Conservation (phyloP, 2,888 invertebrate species). For the Oasisia sp. region DNA sequence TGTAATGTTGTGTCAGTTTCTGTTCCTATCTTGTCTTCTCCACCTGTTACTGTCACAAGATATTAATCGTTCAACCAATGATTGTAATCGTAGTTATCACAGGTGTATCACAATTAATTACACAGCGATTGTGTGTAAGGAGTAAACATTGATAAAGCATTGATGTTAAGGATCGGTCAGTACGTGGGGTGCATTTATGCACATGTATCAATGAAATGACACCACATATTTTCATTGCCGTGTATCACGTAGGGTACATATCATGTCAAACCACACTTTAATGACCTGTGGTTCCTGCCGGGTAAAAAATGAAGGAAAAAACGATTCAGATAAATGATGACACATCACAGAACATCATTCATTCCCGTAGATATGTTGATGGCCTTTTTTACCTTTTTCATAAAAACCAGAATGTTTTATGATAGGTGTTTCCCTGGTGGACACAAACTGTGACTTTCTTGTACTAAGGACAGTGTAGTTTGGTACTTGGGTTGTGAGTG, state of each 20-base stretch:
- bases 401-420: neutral
- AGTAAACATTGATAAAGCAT: neutral
- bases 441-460: neutral
- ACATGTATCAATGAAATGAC: neutral
- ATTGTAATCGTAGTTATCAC: neutral
- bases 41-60: neutral
- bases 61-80: neutral
- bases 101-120: slow-evolving; percentile 17
- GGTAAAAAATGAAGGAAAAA: neutral
- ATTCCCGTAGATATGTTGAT: neutral
- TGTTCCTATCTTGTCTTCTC: neutral
- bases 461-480: neutral
- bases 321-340: neutral
- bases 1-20: neutral
- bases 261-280: neutral
- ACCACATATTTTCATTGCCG: neutral
- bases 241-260: neutral
- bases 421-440: neutral
- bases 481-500: neutral
- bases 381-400: neutral
- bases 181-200: neutral
- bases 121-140: neutral
- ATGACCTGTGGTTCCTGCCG: neutral
- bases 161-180: neutral
- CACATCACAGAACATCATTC: neutral